These are phyloP conservation scores for Rhinichthys klamathensis DNA, from an alignment of 2,113 vertebrate genomes.

Conservation along the genomic window DNA sequence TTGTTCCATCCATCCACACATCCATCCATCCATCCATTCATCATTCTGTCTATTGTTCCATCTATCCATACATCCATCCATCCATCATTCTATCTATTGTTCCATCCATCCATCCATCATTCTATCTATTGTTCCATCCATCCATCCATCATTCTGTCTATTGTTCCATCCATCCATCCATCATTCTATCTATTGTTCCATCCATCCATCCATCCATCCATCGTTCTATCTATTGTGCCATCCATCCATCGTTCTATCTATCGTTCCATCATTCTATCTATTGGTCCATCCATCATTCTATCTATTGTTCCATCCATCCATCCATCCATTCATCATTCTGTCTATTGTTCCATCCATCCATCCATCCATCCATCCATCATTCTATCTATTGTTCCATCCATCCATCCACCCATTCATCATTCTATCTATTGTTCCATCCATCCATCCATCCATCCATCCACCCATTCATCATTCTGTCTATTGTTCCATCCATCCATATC, in stretches of 20 bases:
- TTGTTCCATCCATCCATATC: too few species aligned
- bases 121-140: neutral
- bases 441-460: neutral
- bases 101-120: neutral
- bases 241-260: too few species aligned
- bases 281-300: neutral
- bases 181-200: too few species aligned
- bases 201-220: too few species aligned
- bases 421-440: too few species aligned
- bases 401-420: too few species aligned
- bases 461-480: neutral
- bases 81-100: too few species aligned
- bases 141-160: too few species aligned
- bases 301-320: neutral
- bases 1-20: too few species aligned
- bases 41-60: neutral
- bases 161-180: neutral
- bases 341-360: neutral
- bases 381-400: too few species aligned
- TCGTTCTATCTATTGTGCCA: too few species aligned
- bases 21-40: neutral
- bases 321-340: neutral
- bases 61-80: too few species aligned
- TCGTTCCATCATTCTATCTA: neutral
- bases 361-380: neutral